Percentiles rank a stretch among this genome's conserved stretches.
Evolutionary conservation across 2,113 vertebrate genomes (phyloP).

Genomic region (Mormyrus iriodes): DNA sequence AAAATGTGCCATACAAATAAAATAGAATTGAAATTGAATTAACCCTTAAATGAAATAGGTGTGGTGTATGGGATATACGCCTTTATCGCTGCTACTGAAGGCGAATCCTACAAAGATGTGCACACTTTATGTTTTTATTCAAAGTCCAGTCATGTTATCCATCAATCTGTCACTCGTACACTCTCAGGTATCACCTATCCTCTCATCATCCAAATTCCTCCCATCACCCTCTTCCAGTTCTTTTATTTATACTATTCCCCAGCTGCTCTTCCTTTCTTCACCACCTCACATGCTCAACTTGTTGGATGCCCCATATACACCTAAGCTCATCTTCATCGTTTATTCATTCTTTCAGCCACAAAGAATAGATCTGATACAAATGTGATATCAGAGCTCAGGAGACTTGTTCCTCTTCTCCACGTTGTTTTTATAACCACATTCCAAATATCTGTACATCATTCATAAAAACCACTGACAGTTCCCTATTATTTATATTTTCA

Average conservation of each 20-base stretch:
- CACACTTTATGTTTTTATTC: constrained; percentile 34
- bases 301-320: background rate
- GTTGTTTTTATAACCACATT: constrained; percentile 31
- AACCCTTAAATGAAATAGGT: background rate
- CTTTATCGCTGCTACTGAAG: background rate
- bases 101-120: background rate
- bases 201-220: constrained; percentile 46
- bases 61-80: background rate
- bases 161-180: constrained; percentile 59
- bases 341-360: constrained; percentile 31
- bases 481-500: background rate
- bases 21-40: background rate
- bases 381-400: constrained; percentile 53
- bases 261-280: background rate
- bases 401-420: constrained; percentile 52
- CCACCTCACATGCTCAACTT: background rate
- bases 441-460: constrained; percentile 54
- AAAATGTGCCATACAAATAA: background rate
- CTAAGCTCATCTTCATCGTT: background rate
- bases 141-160: constrained; percentile 46
- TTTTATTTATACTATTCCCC: background rate
- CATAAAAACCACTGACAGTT: constrained; percentile 41
- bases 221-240: constrained; percentile 29
- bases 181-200: constrained; percentile 48
- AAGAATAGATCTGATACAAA: constrained; percentile 49